phyloP scores from a whole-genome alignment of 2,888 invertebrate species.

The Megamerina dolium region DNA sequence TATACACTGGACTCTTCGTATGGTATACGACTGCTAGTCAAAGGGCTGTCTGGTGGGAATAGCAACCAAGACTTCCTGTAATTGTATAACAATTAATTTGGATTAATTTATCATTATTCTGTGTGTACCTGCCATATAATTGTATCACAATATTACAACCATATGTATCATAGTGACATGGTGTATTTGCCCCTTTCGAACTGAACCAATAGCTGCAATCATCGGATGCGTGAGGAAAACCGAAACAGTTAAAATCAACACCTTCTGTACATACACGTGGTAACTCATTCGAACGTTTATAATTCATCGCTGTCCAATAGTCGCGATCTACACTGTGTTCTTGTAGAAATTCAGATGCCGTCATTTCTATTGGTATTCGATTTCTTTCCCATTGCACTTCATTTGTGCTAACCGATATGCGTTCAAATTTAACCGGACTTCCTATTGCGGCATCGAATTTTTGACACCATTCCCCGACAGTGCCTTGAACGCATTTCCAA shows the following conservation, averaged over 20 bases:
- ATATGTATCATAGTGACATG: constrained; percentile 91
- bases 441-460: constrained; percentile 24
- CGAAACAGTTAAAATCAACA: constrained; percentile 64
- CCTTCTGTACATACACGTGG: constrained; percentile 42
- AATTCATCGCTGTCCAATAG: constrained; percentile 40
- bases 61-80: constrained; percentile 86
- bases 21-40: constrained; percentile 79
- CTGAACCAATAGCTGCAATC: constrained; percentile 88
- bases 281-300: constrained; percentile 33
- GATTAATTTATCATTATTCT: constrained; percentile 6
- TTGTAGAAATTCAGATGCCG: constrained; percentile 59
- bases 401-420: constrained; percentile 32
- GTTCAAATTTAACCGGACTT: constrained; percentile 28
- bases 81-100: neutral
- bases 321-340: constrained; percentile 30
- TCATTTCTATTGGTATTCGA: constrained; percentile 56
- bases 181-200: constrained; percentile 79
- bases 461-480: constrained; percentile 37
- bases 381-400: constrained; percentile 76
- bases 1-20: constrained; percentile 96
- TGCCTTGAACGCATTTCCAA: constrained; percentile 39
- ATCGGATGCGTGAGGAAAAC: constrained; percentile 63
- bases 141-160: constrained; percentile 91
- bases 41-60: constrained; percentile 71
- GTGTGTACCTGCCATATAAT: constrained; percentile 68